phyloP scores from a whole-genome alignment of 2,797 vertebrate species.

The Chaenodraco wilsoni region DNA sequence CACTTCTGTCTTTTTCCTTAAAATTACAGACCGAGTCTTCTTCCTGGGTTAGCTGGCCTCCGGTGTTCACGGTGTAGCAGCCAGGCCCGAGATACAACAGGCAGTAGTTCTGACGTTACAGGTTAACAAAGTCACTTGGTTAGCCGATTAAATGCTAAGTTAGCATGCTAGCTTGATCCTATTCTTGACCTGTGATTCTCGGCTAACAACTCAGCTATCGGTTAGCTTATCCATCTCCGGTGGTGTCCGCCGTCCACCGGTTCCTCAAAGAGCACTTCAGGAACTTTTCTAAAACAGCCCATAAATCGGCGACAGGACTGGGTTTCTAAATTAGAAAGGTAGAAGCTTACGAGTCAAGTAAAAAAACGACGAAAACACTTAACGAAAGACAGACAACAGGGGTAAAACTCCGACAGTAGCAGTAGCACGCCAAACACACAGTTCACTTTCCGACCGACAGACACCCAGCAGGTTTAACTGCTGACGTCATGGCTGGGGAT shows the following conservation, averaged over 20 bases:
- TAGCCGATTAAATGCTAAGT: slow-evolving; percentile 42
- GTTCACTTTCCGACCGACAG: slow-evolving; percentile 72
- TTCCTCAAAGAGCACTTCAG: slow-evolving; percentile 65
- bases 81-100: slow-evolving; percentile 27
- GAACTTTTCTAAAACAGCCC: slow-evolving; percentile 63
- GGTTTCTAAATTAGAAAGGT: background rate
- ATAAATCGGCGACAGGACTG: slow-evolving; percentile 4
- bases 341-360: slow-evolving; percentile 5
- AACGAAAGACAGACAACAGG: slow-evolving; percentile 43
- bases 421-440: slow-evolving; percentile 64
- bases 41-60: slow-evolving; percentile 59
- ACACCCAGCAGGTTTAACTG: slow-evolving; percentile 67
- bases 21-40: slow-evolving; percentile 27
- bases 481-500: slow-evolving; percentile 78
- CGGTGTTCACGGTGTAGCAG: slow-evolving; percentile 10
- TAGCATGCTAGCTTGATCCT: slow-evolving; percentile 73
- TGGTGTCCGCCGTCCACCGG: slow-evolving; percentile 67
- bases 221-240: slow-evolving; percentile 83
- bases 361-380: slow-evolving; percentile 36
- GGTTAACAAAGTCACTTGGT: slow-evolving; percentile 55
- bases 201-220: slow-evolving; percentile 78
- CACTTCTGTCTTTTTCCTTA: slow-evolving; percentile 21
- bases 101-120: slow-evolving; percentile 28
- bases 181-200: slow-evolving; percentile 71
- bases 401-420: slow-evolving; percentile 49